These are phyloP conservation scores for Schizopygopsis malacanthus DNA, from an alignment of 2,797 vertebrate species.

Conservation along the genomic window DNA sequence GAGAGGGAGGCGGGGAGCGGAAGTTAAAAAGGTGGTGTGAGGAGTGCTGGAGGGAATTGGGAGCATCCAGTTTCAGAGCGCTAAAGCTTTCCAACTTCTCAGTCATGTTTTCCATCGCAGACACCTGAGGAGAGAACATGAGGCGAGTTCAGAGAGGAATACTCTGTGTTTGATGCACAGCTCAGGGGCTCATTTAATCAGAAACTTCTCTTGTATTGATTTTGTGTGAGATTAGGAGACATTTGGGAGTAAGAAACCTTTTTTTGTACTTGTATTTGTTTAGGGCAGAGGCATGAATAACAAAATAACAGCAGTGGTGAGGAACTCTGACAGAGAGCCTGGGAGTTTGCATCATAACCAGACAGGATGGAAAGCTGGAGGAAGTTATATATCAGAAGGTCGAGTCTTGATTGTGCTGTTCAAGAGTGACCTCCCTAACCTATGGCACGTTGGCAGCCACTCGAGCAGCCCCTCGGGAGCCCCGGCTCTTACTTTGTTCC, in stretches of 20 bases:
- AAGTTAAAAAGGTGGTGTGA: constrained; percentile 96
- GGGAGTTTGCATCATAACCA: constrained; percentile 62
- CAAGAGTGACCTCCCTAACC: constrained; percentile 81
- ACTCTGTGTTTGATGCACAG: constrained; percentile 37
- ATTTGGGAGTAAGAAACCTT: constrained; percentile 18
- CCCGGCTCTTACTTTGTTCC: constrained; percentile 71
- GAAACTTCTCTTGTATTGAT: constrained; percentile 18
- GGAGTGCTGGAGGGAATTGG: constrained; percentile 90
- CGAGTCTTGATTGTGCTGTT: constrained; percentile 83
- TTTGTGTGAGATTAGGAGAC: constrained; percentile 30
- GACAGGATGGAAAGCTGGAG: constrained; percentile 75
- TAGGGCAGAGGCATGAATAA: constrained; percentile 37
- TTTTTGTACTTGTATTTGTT: not conserved
- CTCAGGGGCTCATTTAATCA: constrained; percentile 10
- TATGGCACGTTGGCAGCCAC: constrained; percentile 84
- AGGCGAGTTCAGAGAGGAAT: constrained; percentile 13
- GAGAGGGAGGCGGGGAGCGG: constrained; percentile 91
- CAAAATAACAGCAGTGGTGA: constrained; percentile 44
- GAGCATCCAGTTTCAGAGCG: constrained; percentile 89
- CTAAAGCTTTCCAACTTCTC: constrained; percentile 97
- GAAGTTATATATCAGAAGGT: constrained; percentile 85
- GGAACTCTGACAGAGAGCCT: constrained; percentile 32
- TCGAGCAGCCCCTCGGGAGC: constrained; percentile 58
- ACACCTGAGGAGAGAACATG: constrained; percentile 81
- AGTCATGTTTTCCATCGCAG: constrained; percentile 98